Evolutionary conservation across 1,140 invertebrate genomes (phyloP), one percentile per base, ranked within the genome.

Genomic region (Caerostris darwini): DNA sequence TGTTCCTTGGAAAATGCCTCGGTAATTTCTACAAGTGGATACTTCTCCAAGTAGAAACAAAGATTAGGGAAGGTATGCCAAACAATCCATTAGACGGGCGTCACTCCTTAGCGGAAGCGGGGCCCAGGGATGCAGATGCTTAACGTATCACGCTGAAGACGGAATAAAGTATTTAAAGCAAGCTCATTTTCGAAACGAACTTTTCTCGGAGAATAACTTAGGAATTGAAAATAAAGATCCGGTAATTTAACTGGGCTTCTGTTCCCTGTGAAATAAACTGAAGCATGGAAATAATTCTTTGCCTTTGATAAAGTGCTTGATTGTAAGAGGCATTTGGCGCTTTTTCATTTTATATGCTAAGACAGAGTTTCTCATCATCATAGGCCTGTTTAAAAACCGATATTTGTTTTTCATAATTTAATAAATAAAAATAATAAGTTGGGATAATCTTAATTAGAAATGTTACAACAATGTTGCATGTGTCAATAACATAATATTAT

Each of bases 1-100:
- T 94, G 85, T 92, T 92, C 82, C 91, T 92, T 69, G 77, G 82
- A 64, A 86, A 86, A 92, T 85, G 91, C 91, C 91, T 86, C 57
- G 54, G 90, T 85, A 92, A 92, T 92, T 92, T 92, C 91, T 86
- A 92, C 91, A 85, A 92, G 91, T 92, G 91, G 91, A 86, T 83
- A 92, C 77, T 64, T 69, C 82, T 61, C 91, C 77, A 83, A 92
- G 77, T 86, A 69, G 91, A 92, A 92, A 92, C 91, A 92, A 92
- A 92, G 91, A 86, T 92, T 89, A 57, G 71, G 56, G 83, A 87
- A 94, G 92, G 92, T 94, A 94, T 94, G 85, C 92, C 92, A 89
- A 94, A 94, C 92, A 94, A 94, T 94, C 92, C 92, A 89, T 94
- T 94, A 94, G 61, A 64, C 64, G 83, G 53, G 69, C 19, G 57